Evolutionary conservation across 2,888 invertebrate species (phyloP).

Genomic region (Cryptus viduatorius): DNA sequence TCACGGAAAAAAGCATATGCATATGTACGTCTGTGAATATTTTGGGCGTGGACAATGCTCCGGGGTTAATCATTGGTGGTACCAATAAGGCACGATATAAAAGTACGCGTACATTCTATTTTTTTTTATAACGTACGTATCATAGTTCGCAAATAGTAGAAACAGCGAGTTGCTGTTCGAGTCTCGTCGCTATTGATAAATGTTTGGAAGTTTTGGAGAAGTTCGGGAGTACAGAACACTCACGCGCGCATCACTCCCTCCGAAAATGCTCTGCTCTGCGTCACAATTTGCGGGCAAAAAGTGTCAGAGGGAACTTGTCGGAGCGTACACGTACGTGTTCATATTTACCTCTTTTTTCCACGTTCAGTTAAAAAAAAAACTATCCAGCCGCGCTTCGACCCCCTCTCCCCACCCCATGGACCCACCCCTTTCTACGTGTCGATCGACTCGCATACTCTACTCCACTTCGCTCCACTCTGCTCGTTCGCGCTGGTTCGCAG

Average conservation of each 20-base stretch:
- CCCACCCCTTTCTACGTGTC: slow-evolving; percentile 52
- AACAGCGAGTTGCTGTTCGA: neutral
- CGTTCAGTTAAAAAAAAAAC: slow-evolving; percentile 48
- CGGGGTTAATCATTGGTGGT: no score
- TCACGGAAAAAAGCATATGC: no score
- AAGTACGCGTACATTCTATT: no score
- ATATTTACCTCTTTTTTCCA: slow-evolving; percentile 21
- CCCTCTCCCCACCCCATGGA: neutral
- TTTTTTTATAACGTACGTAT: neutral
- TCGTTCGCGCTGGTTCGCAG: slow-evolving; percentile 64
- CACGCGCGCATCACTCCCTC: slow-evolving; percentile 27
- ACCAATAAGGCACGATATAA: no score
- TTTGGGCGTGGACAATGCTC: no score
- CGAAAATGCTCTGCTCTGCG: slow-evolving; percentile 59
- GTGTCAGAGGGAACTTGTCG: slow-evolving; percentile 65
- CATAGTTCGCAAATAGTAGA: neutral
- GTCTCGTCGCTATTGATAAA: slow-evolving; percentile 30
- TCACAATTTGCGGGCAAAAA: slow-evolving; percentile 67
- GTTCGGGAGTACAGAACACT: slow-evolving; percentile 28
- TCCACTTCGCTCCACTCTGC: slow-evolving; percentile 56
- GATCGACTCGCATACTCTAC: slow-evolving; percentile 62
- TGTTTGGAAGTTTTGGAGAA: slow-evolving; percentile 39
- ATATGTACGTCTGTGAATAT: no score
- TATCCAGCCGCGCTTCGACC: slow-evolving; percentile 36
- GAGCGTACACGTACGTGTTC: slow-evolving; percentile 55